A percentile compares a stretch with the other conserved stretches of the same genome.
Evolutionary conservation across 2,888 invertebrate genomes (phyloP).

Genomic region (Desoria tigrina): DNA sequence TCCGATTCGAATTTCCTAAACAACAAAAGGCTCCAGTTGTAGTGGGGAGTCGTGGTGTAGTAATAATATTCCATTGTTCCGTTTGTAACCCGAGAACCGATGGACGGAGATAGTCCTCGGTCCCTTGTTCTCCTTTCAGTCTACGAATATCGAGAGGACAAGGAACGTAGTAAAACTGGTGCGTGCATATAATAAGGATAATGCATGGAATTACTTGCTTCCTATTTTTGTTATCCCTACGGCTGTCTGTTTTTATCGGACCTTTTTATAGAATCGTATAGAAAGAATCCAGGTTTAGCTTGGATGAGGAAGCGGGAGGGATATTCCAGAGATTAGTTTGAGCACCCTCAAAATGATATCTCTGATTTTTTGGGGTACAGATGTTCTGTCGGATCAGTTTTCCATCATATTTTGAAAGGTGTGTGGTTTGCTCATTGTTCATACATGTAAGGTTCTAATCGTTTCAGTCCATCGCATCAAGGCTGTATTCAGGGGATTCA

Average conservation of each 20-base stretch:
- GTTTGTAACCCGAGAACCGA: slow-evolving; percentile 5
- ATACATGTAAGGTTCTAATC: too few relatives aligned
- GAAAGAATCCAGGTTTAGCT: not conserved
- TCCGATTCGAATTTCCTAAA: slow-evolving; percentile 43
- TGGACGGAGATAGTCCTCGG: not conserved
- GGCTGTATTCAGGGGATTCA: too few relatives aligned
- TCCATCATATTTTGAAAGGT: too few relatives aligned
- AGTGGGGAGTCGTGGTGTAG: slow-evolving; percentile 9
- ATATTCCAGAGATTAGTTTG: not conserved
- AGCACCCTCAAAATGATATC: slow-evolving; percentile 9
- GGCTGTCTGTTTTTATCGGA: slow-evolving; percentile 10
- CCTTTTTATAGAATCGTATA: slow-evolving; percentile 4
- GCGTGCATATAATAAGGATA: slow-evolving; percentile 4
- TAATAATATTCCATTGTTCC: slow-evolving; percentile 16
- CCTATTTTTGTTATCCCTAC: not conserved
- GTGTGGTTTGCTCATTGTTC: too few relatives aligned
- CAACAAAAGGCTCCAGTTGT: slow-evolving; percentile 18
- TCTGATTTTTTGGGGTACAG: too few relatives aligned
- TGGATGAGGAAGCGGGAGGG: not conserved
- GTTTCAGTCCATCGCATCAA: too few relatives aligned
- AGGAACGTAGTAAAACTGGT: too few relatives aligned
- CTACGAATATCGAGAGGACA: too few relatives aligned
- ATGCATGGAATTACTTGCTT: slow-evolving; percentile 6
- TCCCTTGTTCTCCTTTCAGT: too few relatives aligned
- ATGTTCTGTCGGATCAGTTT: too few relatives aligned